Evolutionary conservation across 1,140 invertebrate species (phyloP).

Genomic region (Heliconius hewitsoni): DNA sequence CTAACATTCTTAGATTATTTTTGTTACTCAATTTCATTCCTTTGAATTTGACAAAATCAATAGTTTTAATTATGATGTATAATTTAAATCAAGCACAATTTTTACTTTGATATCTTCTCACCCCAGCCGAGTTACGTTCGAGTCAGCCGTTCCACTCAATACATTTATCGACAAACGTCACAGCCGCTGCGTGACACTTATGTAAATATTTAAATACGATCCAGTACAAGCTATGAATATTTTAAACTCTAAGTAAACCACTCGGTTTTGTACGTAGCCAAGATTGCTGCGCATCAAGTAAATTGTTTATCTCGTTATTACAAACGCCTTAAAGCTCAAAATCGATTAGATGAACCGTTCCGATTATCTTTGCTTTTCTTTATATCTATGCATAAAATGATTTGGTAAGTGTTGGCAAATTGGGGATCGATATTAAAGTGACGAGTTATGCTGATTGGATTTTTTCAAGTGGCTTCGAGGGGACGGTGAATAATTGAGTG

Average conservation of each 20-base stretch:
- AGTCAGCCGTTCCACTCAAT: conserved; percentile 69
- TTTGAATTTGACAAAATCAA: background rate
- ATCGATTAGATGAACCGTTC: conserved; percentile 42
- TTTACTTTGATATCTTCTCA: conserved; percentile 26
- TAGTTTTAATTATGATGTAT: background rate
- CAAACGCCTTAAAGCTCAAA: conserved; percentile 58
- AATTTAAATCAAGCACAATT: background rate
- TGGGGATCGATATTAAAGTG: conserved; percentile 80
- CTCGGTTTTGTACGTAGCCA: conserved; percentile 66
- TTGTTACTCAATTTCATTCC: background rate
- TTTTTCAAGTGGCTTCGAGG: conserved; percentile 76
- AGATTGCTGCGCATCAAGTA: conserved; percentile 62
- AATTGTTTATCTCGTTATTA: conserved; percentile 57
- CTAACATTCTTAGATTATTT: background rate
- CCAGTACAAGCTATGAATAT: conserved; percentile 83
- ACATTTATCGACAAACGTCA: conserved; percentile 79
- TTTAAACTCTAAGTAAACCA: conserved; percentile 80
- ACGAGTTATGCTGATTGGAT: conserved; percentile 81
- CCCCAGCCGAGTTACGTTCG: conserved; percentile 48
- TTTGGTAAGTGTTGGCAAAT: conserved; percentile 78
- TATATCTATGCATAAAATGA: conserved; percentile 78
- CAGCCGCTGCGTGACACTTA: conserved; percentile 80
- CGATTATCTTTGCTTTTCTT: conserved; percentile 53
- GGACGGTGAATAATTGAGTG: conserved; percentile 77
- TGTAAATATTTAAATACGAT: conserved; percentile 83